Evolutionary conservation across 2,113 vertebrate species (phyloP).

Genomic region (Periophthalmus modestus): DNA sequence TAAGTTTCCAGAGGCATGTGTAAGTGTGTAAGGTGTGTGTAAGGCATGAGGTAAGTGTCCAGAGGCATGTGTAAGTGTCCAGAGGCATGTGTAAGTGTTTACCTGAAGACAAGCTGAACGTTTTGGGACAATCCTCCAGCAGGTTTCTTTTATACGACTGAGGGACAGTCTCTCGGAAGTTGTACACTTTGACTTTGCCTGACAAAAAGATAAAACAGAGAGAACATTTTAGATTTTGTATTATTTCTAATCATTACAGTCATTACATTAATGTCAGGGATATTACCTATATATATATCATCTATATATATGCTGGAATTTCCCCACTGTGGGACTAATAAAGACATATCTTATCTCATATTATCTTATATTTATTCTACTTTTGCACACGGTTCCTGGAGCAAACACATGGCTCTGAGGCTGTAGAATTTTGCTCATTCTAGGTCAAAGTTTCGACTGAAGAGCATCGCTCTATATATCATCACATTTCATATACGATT

Average conservation of each 20-base stretch:
- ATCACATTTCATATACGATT: neutral
- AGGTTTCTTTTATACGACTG: slow-evolving; percentile 18
- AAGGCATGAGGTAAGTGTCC: no score
- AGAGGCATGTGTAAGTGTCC: no score
- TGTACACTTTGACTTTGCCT: slow-evolving; percentile 86
- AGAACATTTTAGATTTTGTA: neutral
- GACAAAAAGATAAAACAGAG: slow-evolving; percentile 13
- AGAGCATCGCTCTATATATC: neutral
- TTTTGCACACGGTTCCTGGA: neutral
- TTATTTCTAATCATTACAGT: neutral
- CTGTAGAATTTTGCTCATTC: no score
- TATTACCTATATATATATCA: no score
- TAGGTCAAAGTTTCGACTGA: neutral
- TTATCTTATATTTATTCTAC: neutral
- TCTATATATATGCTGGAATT: no score
- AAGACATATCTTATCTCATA: no score
- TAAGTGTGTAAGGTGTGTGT: no score
- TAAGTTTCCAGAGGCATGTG: no score
- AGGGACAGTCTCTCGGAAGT: slow-evolving; percentile 88
- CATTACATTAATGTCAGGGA: no score
- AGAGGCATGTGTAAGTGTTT: neutral
- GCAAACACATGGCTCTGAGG: neutral
- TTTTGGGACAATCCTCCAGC: slow-evolving; percentile 59
- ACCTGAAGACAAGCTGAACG: slow-evolving; percentile 51
- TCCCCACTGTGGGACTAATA: no score